Evolutionary conservation across 2,797 vertebrate species (phyloP), one percentile per base, ranked within the genome.

Genomic region (Falco cherrug): DNA sequence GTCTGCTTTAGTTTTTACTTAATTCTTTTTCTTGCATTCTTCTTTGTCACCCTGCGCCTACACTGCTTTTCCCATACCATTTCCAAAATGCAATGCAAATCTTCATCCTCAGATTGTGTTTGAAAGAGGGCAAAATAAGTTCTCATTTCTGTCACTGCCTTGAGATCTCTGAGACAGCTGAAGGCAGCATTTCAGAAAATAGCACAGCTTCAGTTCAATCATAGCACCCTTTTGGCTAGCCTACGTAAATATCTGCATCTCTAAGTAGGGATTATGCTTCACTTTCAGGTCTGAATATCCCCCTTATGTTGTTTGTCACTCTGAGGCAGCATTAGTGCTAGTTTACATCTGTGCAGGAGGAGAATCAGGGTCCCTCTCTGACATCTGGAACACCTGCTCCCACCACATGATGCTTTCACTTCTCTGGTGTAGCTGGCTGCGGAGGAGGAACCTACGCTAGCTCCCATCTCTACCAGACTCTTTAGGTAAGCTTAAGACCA

Each of bases 361-460:
- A 93, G 69, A 76, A 74, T 18, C 14, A 4, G 12, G 43, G 50
- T 11, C 43, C 16, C 25, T 35, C 37, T 59, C 48, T 39, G 64
- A 83, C 16, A 56, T 18, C 22, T 31, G 35, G 29, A 92, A 64
- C 39, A 14, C 13, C n/a, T 79, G 35, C 18, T 93, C 3, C 4
- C 22, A 56, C n/a, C 51, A 35, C 1, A 0, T 0, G 1, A 5
- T 31, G 14, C 51, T 50, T 59, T 85, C 2, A 1, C 16, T 64
- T 75, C 47, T 41, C 45, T 71, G 65, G 12, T 35, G 33, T 22
- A 81, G 59, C 41, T 57, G 51, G 24, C 56, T 85, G 74, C 25
- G 3, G 28, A 84, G 61, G 39, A 91, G 37, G 35, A 86, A 65
- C 4, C 29, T 31, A 31, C 0, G 0, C 9, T 29, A 39, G 24